Conservation (phyloP, 30 jellyfish, hydroid and myxozoan genomes). For the Calvadosia cruxmelitensis region DNA sequence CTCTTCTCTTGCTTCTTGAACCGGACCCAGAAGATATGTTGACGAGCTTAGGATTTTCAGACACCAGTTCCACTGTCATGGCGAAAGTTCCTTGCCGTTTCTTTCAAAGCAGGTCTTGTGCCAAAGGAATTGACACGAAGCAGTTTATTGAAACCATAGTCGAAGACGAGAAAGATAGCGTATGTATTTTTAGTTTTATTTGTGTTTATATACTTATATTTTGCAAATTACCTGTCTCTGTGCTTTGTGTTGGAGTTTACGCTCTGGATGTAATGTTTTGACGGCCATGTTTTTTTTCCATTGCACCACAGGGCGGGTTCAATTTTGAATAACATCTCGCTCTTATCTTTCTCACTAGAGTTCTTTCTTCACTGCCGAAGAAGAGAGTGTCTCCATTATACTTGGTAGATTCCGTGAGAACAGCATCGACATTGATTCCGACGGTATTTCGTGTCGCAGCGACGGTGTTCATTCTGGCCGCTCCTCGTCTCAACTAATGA, state of each 20-base stretch:
- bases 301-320: too few relatives aligned
- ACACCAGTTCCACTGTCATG: constrained; percentile 10
- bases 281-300: too few relatives aligned
- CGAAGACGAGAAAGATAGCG: constrained; percentile 13
- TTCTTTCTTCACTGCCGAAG: neutral
- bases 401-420: neutral
- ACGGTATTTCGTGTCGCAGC: neutral
- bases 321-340: too few relatives aligned
- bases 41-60: constrained; percentile 31
- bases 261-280: too few relatives aligned
- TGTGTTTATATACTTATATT: too few relatives aligned
- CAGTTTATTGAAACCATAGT: constrained; percentile 6
- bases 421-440: neutral
- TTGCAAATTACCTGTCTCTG: too few relatives aligned
- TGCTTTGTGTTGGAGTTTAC: too few relatives aligned
- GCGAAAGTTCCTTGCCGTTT: constrained; percentile 39
- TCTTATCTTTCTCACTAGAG: too few relatives aligned
- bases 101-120: constrained; percentile 28
- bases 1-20: constrained; percentile 41
- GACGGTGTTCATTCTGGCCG: neutral
- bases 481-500: neutral
- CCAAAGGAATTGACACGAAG: constrained; percentile 38
- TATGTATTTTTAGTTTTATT: too few relatives aligned
- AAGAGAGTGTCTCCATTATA: neutral
- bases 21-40: constrained; percentile 45